Conservation (phyloP, 2,888 invertebrate species). For the Pyrochroa serraticornis region DNA sequence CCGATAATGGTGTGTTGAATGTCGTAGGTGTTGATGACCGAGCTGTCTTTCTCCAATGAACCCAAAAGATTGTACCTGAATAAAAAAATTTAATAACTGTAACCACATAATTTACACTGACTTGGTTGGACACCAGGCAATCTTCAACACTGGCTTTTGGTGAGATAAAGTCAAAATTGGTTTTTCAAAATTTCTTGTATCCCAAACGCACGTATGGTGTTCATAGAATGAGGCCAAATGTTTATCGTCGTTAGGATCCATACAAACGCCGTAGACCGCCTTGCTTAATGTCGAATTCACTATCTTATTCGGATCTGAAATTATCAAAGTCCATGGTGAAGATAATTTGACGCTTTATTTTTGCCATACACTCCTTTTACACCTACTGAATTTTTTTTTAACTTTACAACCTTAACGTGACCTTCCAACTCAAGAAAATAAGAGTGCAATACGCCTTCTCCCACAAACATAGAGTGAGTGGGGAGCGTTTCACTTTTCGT, state of each 20-base stretch:
- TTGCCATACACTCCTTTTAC: too few relatives aligned
- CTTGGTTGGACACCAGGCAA: conserved; percentile 91
- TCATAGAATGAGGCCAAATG: conserved; percentile 86
- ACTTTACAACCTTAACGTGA: too few relatives aligned
- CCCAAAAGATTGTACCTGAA: conserved; percentile 75
- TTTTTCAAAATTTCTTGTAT: conserved; percentile 83
- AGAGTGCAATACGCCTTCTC: too few relatives aligned
- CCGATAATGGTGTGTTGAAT: conserved; percentile 74
- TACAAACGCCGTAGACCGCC: conserved; percentile 81
- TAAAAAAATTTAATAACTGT: neutral
- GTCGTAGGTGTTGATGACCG: conserved; percentile 81
- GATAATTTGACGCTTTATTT: too few relatives aligned
- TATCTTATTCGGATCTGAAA: conserved; percentile 73
- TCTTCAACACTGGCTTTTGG: conserved; percentile 71
- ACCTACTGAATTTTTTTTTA: too few relatives aligned
- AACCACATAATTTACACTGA: conserved; percentile 47
- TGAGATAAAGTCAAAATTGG: conserved; percentile 78
- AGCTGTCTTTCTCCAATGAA: conserved; percentile 80
- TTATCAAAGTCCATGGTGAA: too few relatives aligned
- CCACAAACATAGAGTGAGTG: too few relatives aligned
- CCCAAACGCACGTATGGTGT: conserved; percentile 85
- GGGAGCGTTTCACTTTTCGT: too few relatives aligned
- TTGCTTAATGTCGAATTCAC: conserved; percentile 75
- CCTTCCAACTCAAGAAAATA: too few relatives aligned
- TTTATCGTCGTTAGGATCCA: conserved; percentile 78